These are phyloP conservation scores for Myrmecophaga tridactyla DNA, from an alignment of 2,113 vertebrate species.

Conservation along the genomic window DNA sequence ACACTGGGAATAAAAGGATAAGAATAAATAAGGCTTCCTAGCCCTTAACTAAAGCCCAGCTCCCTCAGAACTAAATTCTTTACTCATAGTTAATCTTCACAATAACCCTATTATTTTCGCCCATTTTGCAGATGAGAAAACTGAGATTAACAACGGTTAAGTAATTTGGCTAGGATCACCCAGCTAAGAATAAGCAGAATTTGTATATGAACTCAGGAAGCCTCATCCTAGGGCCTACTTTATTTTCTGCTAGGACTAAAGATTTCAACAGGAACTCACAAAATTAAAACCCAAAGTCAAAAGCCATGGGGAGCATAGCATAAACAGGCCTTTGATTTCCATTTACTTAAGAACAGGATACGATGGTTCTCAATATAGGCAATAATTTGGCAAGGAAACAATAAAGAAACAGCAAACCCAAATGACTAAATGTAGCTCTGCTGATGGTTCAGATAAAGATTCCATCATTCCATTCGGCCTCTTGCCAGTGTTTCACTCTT, in stretches of 20 bases:
- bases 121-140: not conserved
- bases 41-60: not conserved
- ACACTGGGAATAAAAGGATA: not conserved
- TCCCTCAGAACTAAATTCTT: not conserved
- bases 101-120: not conserved
- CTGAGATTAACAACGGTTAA: not conserved
- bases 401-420: not conserved
- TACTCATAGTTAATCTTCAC: not conserved
- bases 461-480: not conserved
- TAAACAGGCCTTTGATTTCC: not conserved
- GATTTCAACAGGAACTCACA: not conserved
- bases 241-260: not conserved
- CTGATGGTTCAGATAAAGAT: not conserved
- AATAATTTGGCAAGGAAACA: not conserved
- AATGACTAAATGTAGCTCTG: not conserved
- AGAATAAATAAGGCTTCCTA: not conserved
- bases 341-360: not conserved
- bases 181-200: not conserved
- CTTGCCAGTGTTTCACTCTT: not conserved
- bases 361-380: not conserved
- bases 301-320: not conserved
- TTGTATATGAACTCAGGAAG: not conserved
- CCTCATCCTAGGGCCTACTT: not conserved
- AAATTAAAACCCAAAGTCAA: not conserved
- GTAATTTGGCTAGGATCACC: not conserved